Evolutionary conservation across 2,888 invertebrate species (phyloP), one percentile per base, ranked within the genome.

Genomic region (Drosophila meridionalis): DNA sequence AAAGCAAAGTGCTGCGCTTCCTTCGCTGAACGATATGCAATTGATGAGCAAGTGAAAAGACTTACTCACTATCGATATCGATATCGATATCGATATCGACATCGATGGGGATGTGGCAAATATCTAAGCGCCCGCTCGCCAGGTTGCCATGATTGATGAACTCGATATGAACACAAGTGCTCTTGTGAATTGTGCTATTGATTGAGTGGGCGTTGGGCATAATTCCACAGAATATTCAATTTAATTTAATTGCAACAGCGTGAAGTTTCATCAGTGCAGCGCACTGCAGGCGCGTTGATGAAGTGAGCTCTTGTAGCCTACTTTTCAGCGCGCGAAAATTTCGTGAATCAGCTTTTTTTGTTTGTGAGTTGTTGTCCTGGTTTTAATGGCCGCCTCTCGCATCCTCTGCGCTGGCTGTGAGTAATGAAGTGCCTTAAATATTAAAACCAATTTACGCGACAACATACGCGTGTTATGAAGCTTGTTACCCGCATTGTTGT

Each of bases 391-490:
- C 9, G 2, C 20, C 43, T 36, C 57, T 61, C 38, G 4, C 8
- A 2, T 20, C 40, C 32, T 42, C 40, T n/a, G n/a, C 0, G 14
- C 48, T 34, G 26, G 45, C 58, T 52, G 73, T 69, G 77, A 84
- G 80, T 82, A 89, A 87, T 89, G 88, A 87, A 87, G 83, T 82
- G 83, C 74, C 79, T 87, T 87, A 87, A 87, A 87, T 87, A 87
- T 87, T 87, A 87, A 87, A 87, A 87, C 87, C 89, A 87, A 87
- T 87, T 87, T 87, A 79, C 86, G 83, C 64, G 88, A 85, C 83
- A 89, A 81, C 83, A 87, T 81, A 89, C 87, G 89, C 88, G 73
- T 89, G 88, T 87, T 87, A 82, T 89, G 78, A 79, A 68, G 80
- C 89, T 79, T 82, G 89, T 84, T 84, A 78, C 71, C 89, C 78